A percentile compares a stretch with the other conserved stretches of the same genome.
Evolutionary conservation across 2,113 vertebrate species (phyloP).

Genomic region (Rhea americana): DNA sequence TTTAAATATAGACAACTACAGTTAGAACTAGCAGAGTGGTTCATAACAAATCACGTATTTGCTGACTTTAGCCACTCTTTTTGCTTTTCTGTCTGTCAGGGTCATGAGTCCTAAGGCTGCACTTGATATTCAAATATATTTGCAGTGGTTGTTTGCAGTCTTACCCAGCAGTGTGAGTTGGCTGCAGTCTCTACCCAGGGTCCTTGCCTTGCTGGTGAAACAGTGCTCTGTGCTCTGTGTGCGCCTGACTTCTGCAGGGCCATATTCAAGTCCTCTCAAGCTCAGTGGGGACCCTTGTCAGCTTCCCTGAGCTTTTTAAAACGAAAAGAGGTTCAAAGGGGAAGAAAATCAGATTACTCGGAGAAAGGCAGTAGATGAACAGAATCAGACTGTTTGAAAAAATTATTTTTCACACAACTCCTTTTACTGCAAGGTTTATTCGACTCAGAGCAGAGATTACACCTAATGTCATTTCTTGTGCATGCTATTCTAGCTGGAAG

Average conservation of each 20-base stretch:
- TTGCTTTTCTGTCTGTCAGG: slow-evolving; percentile 2
- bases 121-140: neutral
- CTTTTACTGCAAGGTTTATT: slow-evolving; percentile 20
- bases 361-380: neutral
- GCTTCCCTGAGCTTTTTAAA: neutral
- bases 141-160: rapidly evolving
- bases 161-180: rapidly evolving
- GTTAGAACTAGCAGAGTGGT: neutral
- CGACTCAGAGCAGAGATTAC: slow-evolving; percentile 15
- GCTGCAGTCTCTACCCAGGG: rapidly evolving
- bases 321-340: neutral
- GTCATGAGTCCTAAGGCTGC: neutral
- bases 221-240: neutral
- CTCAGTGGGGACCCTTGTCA: neutral
- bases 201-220: neutral
- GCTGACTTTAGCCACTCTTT: slow-evolving; percentile 19
- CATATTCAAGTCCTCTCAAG: rapidly evolving
- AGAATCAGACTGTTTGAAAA: neutral
- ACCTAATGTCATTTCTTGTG: slow-evolving; percentile 39
- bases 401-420: neutral
- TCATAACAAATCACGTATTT: neutral
- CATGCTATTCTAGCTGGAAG: slow-evolving; percentile 34
- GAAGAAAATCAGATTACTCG: neutral
- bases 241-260: neutral
- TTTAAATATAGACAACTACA: slow-evolving; percentile 17